phyloP scores from a whole-genome alignment of 2,888 invertebrate species.

The Sisyra nigra region DNA sequence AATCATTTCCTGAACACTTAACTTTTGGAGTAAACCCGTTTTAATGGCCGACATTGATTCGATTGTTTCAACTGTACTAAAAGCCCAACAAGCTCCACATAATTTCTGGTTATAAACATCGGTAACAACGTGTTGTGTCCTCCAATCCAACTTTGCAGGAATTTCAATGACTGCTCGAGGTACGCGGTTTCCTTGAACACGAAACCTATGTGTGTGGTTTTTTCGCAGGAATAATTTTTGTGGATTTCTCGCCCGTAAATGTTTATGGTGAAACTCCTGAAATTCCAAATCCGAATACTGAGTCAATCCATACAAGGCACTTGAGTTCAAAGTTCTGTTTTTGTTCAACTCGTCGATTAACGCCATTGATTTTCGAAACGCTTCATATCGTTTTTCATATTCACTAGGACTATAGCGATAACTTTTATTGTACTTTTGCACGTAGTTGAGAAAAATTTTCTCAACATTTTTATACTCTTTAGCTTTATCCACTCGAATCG shows the following conservation, averaged over 20 bases:
- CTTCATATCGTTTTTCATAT: not conserved
- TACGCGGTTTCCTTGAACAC: not conserved
- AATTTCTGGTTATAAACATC: conserved; percentile 51
- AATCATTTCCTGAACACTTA: conserved; percentile 68
- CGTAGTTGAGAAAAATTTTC: conserved; percentile 29
- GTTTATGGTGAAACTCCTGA: conserved; percentile 2
- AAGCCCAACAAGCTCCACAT: conserved; percentile 82
- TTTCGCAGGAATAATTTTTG: not conserved
- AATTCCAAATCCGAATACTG: conserved; percentile 5
- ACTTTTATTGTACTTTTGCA: conserved; percentile 32
- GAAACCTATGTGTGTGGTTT: not conserved
- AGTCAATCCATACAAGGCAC: conserved; percentile 7
- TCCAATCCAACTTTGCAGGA: conserved; percentile 24
- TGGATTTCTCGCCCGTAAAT: not conserved
- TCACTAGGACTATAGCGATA: conserved; percentile 25
- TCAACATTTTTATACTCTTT: conserved; percentile 15
- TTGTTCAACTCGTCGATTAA: conserved; percentile 5
- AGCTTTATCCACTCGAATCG: conserved; percentile 25
- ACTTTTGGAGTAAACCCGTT: conserved; percentile 36
- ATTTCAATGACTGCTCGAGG: conserved; percentile 10
- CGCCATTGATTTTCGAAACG: conserved; percentile 3
- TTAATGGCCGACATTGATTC: conserved; percentile 63
- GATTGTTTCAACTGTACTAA: conserved; percentile 55
- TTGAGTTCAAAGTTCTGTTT: conserved; percentile 2
- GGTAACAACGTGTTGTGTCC: conserved; percentile 45